Conservation (phyloP, 1,140 invertebrate species). For the Thrips palmi region DNA sequence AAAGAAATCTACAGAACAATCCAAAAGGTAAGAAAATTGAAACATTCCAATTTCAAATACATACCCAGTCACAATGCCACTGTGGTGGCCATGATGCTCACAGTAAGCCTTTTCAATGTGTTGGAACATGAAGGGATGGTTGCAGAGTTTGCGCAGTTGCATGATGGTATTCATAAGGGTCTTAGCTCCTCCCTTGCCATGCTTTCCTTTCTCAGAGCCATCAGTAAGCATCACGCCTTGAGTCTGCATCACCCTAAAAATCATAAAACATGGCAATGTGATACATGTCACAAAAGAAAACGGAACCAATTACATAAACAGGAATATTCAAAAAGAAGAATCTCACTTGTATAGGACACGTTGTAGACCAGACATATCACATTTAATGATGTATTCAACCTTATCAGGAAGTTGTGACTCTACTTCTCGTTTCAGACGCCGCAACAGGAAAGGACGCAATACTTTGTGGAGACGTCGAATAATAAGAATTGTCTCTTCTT, state of each 20-base stretch:
- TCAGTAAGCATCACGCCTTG: slow-evolving; percentile 42
- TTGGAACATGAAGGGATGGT: slow-evolving; percentile 56
- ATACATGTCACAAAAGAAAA: not conserved
- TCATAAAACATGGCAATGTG: too few relatives aligned
- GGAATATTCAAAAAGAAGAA: slow-evolving; percentile 5
- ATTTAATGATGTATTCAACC: slow-evolving; percentile 97
- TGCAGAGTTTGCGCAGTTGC: slow-evolving; percentile 52
- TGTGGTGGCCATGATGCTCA: slow-evolving; percentile 24
- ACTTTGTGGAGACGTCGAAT: slow-evolving; percentile 76
- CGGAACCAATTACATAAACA: not conserved
- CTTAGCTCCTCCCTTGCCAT: slow-evolving; percentile 34
- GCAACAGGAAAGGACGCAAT: slow-evolving; percentile 83
- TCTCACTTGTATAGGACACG: slow-evolving; percentile 55
- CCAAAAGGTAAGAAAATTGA: not conserved
- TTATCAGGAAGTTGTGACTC: slow-evolving; percentile 97
- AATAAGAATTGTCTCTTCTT: slow-evolving; percentile 54
- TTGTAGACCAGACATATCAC: slow-evolving; percentile 95
- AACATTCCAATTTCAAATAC: slow-evolving; percentile 12
- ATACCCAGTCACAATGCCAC: slow-evolving; percentile 25
- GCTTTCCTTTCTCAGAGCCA: slow-evolving; percentile 34
- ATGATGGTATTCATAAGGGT: slow-evolving; percentile 55
- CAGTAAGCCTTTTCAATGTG: slow-evolving; percentile 46
- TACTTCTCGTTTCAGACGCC: slow-evolving; percentile 95
- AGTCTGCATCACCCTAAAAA: slow-evolving; percentile 37
- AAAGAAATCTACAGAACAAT: not conserved